Evolutionary conservation across 2,797 vertebrate species (phyloP).

Genomic region (Streptopelia turtur): DNA sequence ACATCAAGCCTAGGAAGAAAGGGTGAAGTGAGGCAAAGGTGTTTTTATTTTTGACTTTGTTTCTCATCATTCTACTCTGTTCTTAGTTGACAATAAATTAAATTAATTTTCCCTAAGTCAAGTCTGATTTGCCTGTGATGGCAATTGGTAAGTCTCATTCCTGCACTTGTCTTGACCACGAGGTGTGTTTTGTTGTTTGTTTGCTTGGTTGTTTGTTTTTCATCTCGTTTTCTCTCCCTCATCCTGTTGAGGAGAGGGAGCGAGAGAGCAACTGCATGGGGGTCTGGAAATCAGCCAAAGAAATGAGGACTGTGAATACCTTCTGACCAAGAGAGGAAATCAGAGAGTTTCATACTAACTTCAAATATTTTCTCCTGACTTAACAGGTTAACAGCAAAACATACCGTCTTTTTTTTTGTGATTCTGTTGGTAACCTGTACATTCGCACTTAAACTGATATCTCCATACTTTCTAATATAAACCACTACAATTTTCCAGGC

Average conservation of each 20-base stretch:
- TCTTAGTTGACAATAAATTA: not conserved
- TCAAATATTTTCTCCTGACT: not conserved
- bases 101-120: not conserved
- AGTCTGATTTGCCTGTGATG: not conserved
- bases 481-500: not conserved
- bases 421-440: not conserved
- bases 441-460: not conserved
- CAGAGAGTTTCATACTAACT: not conserved
- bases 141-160: not conserved
- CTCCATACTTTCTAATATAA: not conserved
- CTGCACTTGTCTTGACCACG: not conserved
- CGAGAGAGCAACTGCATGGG: not conserved
- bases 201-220: not conserved
- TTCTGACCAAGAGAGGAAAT: not conserved
- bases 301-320: not conserved
- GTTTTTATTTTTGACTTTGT: not conserved
- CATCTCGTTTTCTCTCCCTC: not conserved
- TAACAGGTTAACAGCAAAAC: not conserved
- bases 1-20: not conserved
- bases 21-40: rapidly evolving
- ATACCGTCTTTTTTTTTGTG: not conserved
- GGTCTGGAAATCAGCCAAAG: not conserved
- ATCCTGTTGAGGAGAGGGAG: not conserved
- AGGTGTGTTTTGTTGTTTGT: too few relatives aligned
- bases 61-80: not conserved